Percentiles rank a stretch among this genome's conserved stretches.
These are phyloP conservation scores for Anoplius nigerrimus DNA, from an alignment of 2,888 invertebrate species.

Conservation along the genomic window DNA sequence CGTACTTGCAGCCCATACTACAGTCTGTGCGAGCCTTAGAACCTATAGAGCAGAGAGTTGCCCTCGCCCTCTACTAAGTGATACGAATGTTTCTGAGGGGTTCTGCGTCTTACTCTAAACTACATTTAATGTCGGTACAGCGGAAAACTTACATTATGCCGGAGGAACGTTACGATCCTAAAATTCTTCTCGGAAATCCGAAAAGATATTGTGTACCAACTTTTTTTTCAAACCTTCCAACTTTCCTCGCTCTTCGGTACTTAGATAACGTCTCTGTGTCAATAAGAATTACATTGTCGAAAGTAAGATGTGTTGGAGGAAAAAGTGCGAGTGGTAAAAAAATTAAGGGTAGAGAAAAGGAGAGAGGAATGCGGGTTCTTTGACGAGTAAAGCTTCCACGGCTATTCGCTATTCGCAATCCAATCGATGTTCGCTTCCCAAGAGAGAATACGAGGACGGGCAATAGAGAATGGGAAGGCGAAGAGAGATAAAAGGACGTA, in stretches of 20 bases:
- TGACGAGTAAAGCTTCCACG: neutral
- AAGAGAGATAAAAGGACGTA: neutral
- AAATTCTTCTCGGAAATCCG: too few species aligned
- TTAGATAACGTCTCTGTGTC: too few species aligned
- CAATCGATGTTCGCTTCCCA: neutral
- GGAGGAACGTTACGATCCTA: neutral
- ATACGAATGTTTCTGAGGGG: constrained; percentile 68
- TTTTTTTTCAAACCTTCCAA: too few species aligned
- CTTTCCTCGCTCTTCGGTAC: too few species aligned
- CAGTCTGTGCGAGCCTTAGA: too few species aligned
- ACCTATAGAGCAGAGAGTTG: neutral
- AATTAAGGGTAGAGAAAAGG: neutral
- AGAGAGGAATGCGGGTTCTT: neutral
- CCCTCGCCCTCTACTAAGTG: constrained; percentile 57
- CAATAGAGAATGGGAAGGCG: neutral
- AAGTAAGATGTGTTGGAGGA: neutral
- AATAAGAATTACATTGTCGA: too few species aligned
- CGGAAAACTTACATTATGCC: constrained; percentile 55
- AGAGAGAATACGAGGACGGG: neutral
- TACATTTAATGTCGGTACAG: constrained; percentile 65
- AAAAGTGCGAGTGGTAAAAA: neutral
- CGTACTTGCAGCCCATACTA: too few species aligned
- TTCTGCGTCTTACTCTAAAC: constrained; percentile 59
- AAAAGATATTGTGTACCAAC: too few species aligned
- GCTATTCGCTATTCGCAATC: neutral